Conservation (phyloP, 2,888 invertebrate species). For the Meteorus cinctellus region DNA sequence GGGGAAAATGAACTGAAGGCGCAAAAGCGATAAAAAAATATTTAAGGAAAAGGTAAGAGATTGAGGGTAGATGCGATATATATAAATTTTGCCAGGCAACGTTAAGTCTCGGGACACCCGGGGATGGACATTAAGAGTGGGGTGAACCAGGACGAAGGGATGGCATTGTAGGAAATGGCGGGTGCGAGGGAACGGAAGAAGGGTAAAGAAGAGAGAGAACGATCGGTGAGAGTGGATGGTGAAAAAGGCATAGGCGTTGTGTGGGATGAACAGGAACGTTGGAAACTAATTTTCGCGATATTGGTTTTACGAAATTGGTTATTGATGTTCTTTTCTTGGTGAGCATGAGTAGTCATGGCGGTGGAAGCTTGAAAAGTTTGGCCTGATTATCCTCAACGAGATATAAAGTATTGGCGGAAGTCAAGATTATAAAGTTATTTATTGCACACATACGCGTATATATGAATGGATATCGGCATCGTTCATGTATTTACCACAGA, state of each 20-base stretch:
- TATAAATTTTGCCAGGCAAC: constrained; percentile 29
- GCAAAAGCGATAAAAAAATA: constrained; percentile 18
- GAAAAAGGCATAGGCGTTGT: constrained; percentile 15
- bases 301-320: constrained; percentile 70
- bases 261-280: constrained; percentile 41
- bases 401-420: neutral
- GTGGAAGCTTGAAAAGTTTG: constrained; percentile 29
- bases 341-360: constrained; percentile 35
- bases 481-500: too few species aligned
- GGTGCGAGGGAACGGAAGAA: constrained; percentile 35
- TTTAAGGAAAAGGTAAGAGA: constrained; percentile 23
- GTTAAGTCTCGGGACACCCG: constrained; percentile 18
- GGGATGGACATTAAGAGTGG: constrained; percentile 21
- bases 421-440: constrained; percentile 13
- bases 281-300: constrained; percentile 70
- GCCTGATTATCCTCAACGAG: constrained; percentile 17
- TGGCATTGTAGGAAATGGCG: constrained; percentile 2
- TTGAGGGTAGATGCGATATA: constrained; percentile 1
- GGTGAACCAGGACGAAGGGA: neutral
- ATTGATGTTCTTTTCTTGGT: constrained; percentile 65
- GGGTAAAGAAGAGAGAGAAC: constrained; percentile 33
- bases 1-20: constrained; percentile 12
- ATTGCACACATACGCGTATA: neutral
- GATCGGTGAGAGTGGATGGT: constrained; percentile 25
- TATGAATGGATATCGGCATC: too few species aligned